Evolutionary conservation across 2,888 invertebrate species (phyloP).

Genomic region (Drosophila buzzatii): DNA sequence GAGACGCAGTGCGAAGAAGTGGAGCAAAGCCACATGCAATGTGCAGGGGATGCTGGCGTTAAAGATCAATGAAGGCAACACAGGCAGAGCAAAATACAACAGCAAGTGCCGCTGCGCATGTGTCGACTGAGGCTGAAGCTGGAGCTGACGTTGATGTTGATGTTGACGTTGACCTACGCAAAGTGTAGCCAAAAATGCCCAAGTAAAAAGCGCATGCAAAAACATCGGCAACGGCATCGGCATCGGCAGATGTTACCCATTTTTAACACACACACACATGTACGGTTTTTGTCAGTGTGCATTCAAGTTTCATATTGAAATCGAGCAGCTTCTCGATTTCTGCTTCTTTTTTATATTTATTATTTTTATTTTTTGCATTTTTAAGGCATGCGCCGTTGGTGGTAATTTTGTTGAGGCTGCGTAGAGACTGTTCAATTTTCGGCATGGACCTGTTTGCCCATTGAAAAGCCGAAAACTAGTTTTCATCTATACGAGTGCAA

Average conservation of each 20-base stretch:
- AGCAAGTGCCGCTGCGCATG: conserved; percentile 63
- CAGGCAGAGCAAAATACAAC: conserved; percentile 28
- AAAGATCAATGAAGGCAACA: conserved; percentile 74
- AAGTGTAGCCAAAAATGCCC: conserved; percentile 64
- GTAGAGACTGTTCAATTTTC: conserved; percentile 42
- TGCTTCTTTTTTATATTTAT: conserved; percentile 20
- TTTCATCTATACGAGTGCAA: conserved; percentile 32
- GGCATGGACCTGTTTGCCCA: conserved; percentile 52
- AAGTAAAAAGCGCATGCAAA: conserved; percentile 64
- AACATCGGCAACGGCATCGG: conserved; percentile 56
- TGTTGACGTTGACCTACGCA: conserved; percentile 82
- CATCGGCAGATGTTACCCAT: conserved; percentile 73
- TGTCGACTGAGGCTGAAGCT: conserved; percentile 53
- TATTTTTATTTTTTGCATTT: conserved; percentile 30
- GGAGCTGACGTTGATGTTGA: conserved; percentile 20
- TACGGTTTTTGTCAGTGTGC: conserved; percentile 10
- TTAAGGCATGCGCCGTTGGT: conserved; percentile 76
- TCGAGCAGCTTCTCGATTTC: conserved; percentile 57
- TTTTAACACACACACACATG: conserved; percentile 28
- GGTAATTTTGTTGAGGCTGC: conserved; percentile 50
- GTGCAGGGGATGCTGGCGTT: conserved; percentile 63
- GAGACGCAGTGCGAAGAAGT: conserved; percentile 20
- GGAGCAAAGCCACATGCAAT: conserved; percentile 57
- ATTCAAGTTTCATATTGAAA: conserved; percentile 56
- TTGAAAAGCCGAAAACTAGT: conserved; percentile 55